phyloP scores from a whole-genome alignment of 1,140 invertebrate species.

The Lordiphosa collinella region DNA sequence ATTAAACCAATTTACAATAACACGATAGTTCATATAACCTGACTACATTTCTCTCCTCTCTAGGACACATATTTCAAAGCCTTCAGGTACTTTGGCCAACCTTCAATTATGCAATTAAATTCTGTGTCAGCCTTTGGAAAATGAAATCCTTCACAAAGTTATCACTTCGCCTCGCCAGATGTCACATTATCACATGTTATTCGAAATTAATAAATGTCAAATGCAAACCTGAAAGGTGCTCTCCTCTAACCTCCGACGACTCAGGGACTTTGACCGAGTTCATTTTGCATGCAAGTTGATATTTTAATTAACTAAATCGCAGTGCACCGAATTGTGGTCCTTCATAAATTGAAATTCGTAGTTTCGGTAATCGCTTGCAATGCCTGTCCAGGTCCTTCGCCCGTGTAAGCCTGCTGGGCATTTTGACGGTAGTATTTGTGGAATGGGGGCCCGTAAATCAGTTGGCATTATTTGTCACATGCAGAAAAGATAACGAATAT shows the following conservation, averaged over 20 bases:
- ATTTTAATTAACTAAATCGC: slow-evolving; percentile 74
- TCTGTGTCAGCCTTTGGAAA: slow-evolving; percentile 28
- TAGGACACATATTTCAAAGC: no score
- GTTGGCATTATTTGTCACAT: slow-evolving; percentile 63
- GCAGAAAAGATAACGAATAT: slow-evolving; percentile 58
- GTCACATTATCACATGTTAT: slow-evolving; percentile 37
- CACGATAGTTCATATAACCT: no score
- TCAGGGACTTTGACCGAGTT: slow-evolving; percentile 22
- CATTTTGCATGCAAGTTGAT: slow-evolving; percentile 49
- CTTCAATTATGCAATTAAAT: slow-evolving; percentile 70
- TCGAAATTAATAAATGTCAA: slow-evolving; percentile 62
- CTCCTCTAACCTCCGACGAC: neutral
- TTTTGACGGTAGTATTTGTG: slow-evolving; percentile 35
- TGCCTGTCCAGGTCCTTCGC: slow-evolving; percentile 7
- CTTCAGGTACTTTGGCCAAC: neutral
- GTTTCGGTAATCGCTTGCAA: slow-evolving; percentile 49
- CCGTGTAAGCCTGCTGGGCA: slow-evolving; percentile 1
- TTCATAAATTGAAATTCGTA: slow-evolving; percentile 66
- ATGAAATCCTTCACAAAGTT: slow-evolving; percentile 14
- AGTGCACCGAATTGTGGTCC: slow-evolving; percentile 22
- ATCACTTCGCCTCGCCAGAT: slow-evolving; percentile 7
- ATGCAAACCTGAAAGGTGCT: slow-evolving; percentile 8
- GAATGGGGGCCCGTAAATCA: slow-evolving; percentile 51
- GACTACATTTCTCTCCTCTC: no score
- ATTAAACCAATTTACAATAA: no score